Evolutionary conservation across 2,888 invertebrate species (phyloP), one percentile per base, ranked within the genome.

Genomic region (Dorcus parallelipipedus): DNA sequence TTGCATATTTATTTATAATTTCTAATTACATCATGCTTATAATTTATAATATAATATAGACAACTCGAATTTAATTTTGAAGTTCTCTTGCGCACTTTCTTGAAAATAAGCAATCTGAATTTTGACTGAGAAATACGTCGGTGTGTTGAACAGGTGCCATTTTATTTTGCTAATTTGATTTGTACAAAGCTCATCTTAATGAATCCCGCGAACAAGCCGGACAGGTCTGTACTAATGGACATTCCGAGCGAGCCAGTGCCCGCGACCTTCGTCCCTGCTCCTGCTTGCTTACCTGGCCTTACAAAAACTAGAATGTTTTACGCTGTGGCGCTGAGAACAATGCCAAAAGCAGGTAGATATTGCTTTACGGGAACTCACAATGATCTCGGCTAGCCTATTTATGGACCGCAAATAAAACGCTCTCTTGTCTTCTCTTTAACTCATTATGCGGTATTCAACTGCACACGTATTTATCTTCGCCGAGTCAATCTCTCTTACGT

Each of bases 141-240:
- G 20, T 47, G 26, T 26, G 26, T 26, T 20, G 47, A 47, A 47
- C 26, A 53, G 51, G 56, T 60, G 66, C 66, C 68, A 66, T 69
- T 67, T 71, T 62, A 71, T 72, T 73, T 71, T 56, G 69, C 68
- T 72, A 73, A 72, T 74, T 74, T 71, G 72, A 73, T 73, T 73
- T 74, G 73, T 72, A 68, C 71, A 70, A 72, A 70, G 69, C 61
- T 63, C 66, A 64, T 67, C 65, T 70, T 74, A 73, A 73, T 73
- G 73, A 74, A 73, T 72, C 71, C 71, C 61, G 70, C 70, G 73
- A 71, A 73, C 73, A 68, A 73, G 71, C 67, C 26, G 67, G 69
- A 75, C 76, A 69, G 71, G 74, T 75, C 61, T 63, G 67, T 65
- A 69, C 72, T 73, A 74, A 73, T 72, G 71, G 71, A 71, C 75